Evolutionary conservation across 2,888 invertebrate genomes (phyloP).

Genomic region (Arctia plantaginis): DNA sequence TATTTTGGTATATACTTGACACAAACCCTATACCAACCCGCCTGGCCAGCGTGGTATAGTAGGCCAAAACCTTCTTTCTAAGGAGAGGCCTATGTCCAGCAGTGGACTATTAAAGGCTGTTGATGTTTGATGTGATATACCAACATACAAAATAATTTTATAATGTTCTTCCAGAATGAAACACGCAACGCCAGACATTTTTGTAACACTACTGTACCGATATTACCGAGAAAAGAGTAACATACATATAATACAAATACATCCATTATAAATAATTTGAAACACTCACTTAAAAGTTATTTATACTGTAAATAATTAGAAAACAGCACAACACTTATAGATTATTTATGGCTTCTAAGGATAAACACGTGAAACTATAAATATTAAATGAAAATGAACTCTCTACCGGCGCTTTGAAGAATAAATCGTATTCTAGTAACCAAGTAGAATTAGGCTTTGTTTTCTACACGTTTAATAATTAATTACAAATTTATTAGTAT

Average conservation of each 20-base stretch:
- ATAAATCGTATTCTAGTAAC: not conserved
- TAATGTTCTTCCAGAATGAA: not conserved
- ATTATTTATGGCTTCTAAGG: conserved; percentile 13
- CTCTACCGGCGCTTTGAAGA: not conserved
- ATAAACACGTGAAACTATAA: conserved; percentile 15
- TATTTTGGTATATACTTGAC: no score
- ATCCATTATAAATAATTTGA: not conserved
- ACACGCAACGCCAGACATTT: not conserved
- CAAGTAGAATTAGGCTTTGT: not conserved
- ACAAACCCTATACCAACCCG: no score
- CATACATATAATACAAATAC: not conserved
- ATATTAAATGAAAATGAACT: conserved; percentile 13
- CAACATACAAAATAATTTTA: not conserved
- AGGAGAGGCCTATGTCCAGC: no score
- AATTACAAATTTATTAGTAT: not conserved
- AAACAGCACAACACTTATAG: not conserved
- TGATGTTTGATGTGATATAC: no score
- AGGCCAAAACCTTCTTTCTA: no score
- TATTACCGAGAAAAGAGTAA: not conserved
- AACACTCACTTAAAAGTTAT: not conserved
- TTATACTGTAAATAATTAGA: not conserved
- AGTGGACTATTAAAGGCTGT: no score
- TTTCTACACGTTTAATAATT: not conserved
- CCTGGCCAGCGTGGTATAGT: no score
- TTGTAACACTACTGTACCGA: not conserved